Evolutionary conservation across 2,888 invertebrate genomes (phyloP).

Genomic region (Myopa tessellatipennis): DNA sequence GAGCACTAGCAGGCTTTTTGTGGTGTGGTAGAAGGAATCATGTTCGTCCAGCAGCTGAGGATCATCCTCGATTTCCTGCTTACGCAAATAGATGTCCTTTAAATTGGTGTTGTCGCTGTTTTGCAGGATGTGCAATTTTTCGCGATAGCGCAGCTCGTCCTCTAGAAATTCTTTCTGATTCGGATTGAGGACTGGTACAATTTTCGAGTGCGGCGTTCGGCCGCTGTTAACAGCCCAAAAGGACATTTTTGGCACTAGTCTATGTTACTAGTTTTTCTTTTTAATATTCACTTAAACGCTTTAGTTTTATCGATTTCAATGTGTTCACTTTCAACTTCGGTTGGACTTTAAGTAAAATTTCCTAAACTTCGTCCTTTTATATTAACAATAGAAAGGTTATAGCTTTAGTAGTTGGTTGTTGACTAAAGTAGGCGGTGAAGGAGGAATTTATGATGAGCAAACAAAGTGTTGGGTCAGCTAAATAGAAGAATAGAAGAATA

Average conservation of each 20-base stretch:
- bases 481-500: too few relatives aligned
- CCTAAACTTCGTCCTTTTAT: not conserved
- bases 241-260: conserved; percentile 52
- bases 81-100: conserved; percentile 61
- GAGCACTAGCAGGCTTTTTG: conserved; percentile 76
- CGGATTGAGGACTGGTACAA: conserved; percentile 66
- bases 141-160: conserved; percentile 63
- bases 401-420: not conserved
- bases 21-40: conserved; percentile 78
- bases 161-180: conserved; percentile 67
- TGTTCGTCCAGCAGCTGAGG: conserved; percentile 74
- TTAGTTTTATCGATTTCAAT: not conserved
- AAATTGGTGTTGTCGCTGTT: conserved; percentile 49
- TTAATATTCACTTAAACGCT: not conserved
- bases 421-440: not conserved
- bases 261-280: not conserved
- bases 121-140: conserved; percentile 58
- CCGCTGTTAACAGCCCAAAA: conserved; percentile 62
- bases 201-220: conserved; percentile 52
- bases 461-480: conserved; percentile 4
- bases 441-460: conserved; percentile 17
- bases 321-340: not conserved
- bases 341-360: not conserved
- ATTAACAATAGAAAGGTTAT: not conserved
- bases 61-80: conserved; percentile 70